Percentiles rank a stretch among this genome's conserved stretches.
Evolutionary conservation across 2,113 vertebrate species (phyloP).

Genomic region (Rynchops niger): DNA sequence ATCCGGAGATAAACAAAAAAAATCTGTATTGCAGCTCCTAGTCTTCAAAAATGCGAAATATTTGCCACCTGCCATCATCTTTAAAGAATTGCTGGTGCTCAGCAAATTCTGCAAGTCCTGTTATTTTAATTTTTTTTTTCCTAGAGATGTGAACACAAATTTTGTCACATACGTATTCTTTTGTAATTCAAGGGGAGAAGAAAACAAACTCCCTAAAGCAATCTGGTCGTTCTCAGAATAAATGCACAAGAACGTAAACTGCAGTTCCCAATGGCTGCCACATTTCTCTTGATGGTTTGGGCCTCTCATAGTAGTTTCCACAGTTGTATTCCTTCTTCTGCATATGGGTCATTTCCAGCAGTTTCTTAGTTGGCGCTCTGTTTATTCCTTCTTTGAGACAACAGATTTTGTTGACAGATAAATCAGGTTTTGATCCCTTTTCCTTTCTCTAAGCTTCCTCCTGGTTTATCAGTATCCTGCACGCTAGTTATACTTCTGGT

Average conservation of each 20-base stretch:
- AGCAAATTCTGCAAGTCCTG: not conserved
- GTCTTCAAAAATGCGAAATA: slow-evolving; percentile 1
- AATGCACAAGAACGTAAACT: not conserved
- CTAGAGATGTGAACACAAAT: not conserved
- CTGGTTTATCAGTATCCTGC: not conserved
- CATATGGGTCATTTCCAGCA: not conserved
- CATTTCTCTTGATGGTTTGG: not conserved
- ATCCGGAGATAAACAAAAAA: not conserved
- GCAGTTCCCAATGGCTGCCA: not conserved
- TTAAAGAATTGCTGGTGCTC: not conserved
- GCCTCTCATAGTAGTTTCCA: not conserved
- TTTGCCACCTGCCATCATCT: slow-evolving; percentile 10
- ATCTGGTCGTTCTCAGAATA: not conserved
- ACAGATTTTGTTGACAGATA: not conserved
- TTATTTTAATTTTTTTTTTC: not conserved
- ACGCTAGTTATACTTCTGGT: not conserved
- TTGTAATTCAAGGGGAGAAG: not conserved
- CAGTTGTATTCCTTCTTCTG: not conserved
- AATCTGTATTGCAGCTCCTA: not conserved
- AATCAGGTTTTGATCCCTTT: not conserved
- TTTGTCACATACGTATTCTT: not conserved
- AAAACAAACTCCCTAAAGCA: not conserved
- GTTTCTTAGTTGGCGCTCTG: not conserved
- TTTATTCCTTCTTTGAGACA: not conserved
- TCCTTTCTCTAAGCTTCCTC: not conserved